A percentile compares a stretch with the other conserved stretches of the same genome.
phyloP scores from a whole-genome alignment of 2,113 vertebrate genomes.

The Toxotes jaculatrix region DNA sequence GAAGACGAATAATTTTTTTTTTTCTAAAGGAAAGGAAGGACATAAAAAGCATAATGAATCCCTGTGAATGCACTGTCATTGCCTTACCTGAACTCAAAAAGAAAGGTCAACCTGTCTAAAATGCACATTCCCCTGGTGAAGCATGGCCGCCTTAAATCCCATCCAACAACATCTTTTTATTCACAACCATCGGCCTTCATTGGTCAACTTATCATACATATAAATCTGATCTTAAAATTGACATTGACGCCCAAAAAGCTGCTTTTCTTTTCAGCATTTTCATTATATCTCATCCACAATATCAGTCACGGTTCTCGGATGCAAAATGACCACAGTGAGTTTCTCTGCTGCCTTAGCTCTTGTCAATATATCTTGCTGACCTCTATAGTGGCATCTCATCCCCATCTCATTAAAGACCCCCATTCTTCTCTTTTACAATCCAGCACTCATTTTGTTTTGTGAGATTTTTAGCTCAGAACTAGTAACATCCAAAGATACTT shows the following conservation, averaged over 20 bases:
- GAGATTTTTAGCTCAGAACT: not conserved
- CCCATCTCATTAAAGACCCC: constrained; percentile 44
- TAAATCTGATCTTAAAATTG: constrained; percentile 34
- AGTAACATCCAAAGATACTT: not conserved
- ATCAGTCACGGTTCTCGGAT: constrained; percentile 6
- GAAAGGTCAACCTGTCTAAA: constrained; percentile 64
- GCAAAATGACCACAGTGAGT: constrained; percentile 12
- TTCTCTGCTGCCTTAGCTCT: constrained; percentile 26
- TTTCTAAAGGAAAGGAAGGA: constrained; percentile 11
- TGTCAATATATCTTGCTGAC: constrained; percentile 48
- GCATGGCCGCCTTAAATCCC: constrained; percentile 8
- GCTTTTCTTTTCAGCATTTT: not conserved
- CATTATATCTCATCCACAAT: constrained; percentile 7
- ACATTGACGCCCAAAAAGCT: constrained; percentile 17
- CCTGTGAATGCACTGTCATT: constrained; percentile 15
- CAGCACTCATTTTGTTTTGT: not conserved
- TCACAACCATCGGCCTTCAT: constrained; percentile 15
- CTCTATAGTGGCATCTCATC: constrained; percentile 42
- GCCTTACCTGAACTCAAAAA: constrained; percentile 35
- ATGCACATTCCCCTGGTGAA: constrained; percentile 36
- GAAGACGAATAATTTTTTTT: constrained; percentile 37
- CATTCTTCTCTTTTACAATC: constrained; percentile 45
- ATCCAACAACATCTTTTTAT: constrained; percentile 18
- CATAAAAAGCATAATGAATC: constrained; percentile 35
- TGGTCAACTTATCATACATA: constrained; percentile 8